Percentiles rank a stretch among this genome's conserved stretches.
These are phyloP conservation scores for Phanerotoma sp. DNA, from an alignment of 2,888 invertebrate genomes.

Conservation along the genomic window DNA sequence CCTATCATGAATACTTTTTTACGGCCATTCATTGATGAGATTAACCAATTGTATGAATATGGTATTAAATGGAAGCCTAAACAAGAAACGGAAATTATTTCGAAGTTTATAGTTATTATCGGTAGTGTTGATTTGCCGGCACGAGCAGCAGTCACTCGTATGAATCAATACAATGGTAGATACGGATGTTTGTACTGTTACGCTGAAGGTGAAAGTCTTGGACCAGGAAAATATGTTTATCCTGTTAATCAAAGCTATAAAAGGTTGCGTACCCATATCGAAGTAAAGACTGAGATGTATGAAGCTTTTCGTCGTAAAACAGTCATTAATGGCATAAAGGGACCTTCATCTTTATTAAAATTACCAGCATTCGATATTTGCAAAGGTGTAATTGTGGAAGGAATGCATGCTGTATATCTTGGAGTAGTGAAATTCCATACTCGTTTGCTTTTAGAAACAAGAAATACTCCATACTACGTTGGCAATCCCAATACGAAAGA, in stretches of 20 bases:
- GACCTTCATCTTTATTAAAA: too few relatives aligned
- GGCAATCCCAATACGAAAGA: neutral
- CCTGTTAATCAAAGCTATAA: neutral
- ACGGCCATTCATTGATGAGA: constrained; percentile 4
- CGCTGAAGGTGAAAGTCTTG: constrained; percentile 1
- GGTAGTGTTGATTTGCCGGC: constrained; percentile 21
- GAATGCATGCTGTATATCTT: constrained; percentile 1
- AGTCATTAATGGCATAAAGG: neutral
- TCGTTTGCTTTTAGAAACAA: neutral
- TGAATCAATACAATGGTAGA: constrained; percentile 25
- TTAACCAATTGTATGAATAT: neutral
- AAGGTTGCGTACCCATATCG: neutral
- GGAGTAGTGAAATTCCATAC: neutral
- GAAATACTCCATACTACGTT: neutral
- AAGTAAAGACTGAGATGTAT: neutral
- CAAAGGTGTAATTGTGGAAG: constrained; percentile 6
- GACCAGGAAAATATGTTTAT: neutral
- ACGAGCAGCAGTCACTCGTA: constrained; percentile 10
- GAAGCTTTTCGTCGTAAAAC: neutral
- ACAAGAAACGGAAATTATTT: neutral
- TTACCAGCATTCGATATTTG: constrained; percentile 5
- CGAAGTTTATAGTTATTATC: constrained; percentile 8
- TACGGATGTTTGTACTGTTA: constrained; percentile 28
- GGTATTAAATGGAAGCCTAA: constrained; percentile 17
- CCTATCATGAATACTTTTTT: constrained; percentile 11